A percentile compares a stretch with the other conserved stretches of the same genome.
These are phyloP conservation scores for Adelosebastes latens DNA, from an alignment of 2,797 vertebrate species.

Conservation along the genomic window DNA sequence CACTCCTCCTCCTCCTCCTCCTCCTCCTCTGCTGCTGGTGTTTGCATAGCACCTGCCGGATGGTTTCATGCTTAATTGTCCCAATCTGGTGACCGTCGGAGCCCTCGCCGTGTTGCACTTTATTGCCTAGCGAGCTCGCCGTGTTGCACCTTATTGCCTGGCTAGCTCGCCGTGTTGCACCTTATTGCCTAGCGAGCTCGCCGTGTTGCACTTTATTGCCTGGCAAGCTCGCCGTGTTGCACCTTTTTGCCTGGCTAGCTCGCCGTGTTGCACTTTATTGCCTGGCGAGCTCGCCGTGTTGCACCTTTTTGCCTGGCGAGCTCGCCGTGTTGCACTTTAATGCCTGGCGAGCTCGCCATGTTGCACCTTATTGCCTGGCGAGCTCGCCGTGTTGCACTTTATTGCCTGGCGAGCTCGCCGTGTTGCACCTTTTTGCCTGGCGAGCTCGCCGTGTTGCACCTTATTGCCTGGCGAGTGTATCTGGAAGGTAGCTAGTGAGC, in stretches of 20 bases:
- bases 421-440: neutral
- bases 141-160: no score
- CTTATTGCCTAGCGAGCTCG: no score
- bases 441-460: neutral
- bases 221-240: no score
- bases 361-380: no score
- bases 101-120: neutral
- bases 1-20: conserved; percentile 18
- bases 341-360: no score
- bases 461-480: conserved; percentile 24
- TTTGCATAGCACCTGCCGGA: conserved; percentile 52
- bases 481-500: conserved; percentile 28
- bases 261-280: no score
- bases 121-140: conserved; percentile 28
- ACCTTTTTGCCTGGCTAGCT: no score
- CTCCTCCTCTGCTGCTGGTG: conserved; percentile 45
- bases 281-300: no score
- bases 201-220: no score
- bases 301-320: no score
- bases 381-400: neutral
- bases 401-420: neutral
- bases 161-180: no score
- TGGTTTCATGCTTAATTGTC: conserved; percentile 37
- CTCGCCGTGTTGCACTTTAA: no score
- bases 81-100: conserved; percentile 26